Base-by-base conservation (phyloP, 2,888 invertebrate species). In the Cryptus viduatorius region DNA sequence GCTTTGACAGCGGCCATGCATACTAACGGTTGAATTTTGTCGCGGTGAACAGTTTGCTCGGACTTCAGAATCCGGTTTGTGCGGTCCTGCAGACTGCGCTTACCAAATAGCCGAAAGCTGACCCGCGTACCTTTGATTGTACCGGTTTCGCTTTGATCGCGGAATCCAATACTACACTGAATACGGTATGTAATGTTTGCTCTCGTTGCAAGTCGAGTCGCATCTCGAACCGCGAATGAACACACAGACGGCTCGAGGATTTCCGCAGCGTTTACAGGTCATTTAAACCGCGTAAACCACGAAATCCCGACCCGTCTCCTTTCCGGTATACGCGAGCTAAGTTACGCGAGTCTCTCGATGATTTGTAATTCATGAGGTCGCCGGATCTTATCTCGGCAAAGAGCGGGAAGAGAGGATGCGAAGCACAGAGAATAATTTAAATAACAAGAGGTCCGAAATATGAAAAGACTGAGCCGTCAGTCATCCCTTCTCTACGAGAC, bases 371-470 rank as follows among this genome's bases (percentile, higher is more conserved):
- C 79, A 59, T 67, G 72, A 67, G 79, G 73, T 59, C 72, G 29
- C 56, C 37, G 56, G 42, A 46, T 79, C 72, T 79, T 56, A 50
- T 12, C 19, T 67, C 2, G 44, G 29, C 14, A 29, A 1, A n/a
- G 44, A 10, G 53, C 12, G 10, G 53, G 14, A n/a, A 5, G 16
- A 31, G 68, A 2, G 68, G 19, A 16, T 12, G 37, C 24, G 31
- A 37, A 31, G 46, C 37, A 75, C n/a, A 65, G 75, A 73, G 80
- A 81, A 81, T 75, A 81, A 75, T 81, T 81, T 42, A 69, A 81
- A 75, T 75, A 69, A 75, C 59, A 81, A 75, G 75, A 68, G 29
- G 42, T 68, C 59, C 42, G 68, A 29, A 53, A 75, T 56, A 42
- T 75, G 64, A 75, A 78, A 83, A 84, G 69, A 72, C 56, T 53